Base-by-base conservation (phyloP, 1,140 invertebrate species). In the Philotrypesis tridentata region DNA sequence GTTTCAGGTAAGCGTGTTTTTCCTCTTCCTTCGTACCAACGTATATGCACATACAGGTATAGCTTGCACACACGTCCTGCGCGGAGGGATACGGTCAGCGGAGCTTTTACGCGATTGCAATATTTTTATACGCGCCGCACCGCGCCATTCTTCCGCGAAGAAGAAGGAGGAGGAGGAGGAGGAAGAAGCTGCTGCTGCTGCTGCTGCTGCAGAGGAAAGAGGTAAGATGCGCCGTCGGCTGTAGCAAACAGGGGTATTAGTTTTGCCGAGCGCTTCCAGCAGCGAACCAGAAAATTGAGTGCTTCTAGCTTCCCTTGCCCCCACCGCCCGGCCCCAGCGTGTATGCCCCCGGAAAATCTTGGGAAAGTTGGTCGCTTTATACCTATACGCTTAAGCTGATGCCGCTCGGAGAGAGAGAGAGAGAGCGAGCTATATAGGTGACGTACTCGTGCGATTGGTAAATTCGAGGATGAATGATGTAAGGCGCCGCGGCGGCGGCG, bases 21-120 rank as follows among this genome's bases (percentile, higher is more conserved):
- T 60, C 71, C 27, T 74, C 40, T 12, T 23, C 23, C n/a, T 7
- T 1, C 60, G n/a, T 7, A 43, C 11, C 40, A 2, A 7, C 12
- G 33, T 43, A 43, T 43, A 43, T 61, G n/a, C 60, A 61, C 60
- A 23, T 61, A 12, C 60, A 25, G 21, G 33, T 37, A 37, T 37
- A 37, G 2, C n/a, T n/a, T 9, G 6, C 60, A 5, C 0, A 11
- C 0, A 23, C 21, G 65, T 17, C 9, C 65, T 3, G 65, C 12
- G 31, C 31, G 2, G 67, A 21, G 7, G 17, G 21, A 17, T 55
- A 55, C n/a, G 48, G 48, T n/a, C 67, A 29, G 67, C 27, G 67
- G 67, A 72, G 79, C 72, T 81, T 75, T 81, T 81, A 65, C 73
- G 27, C 68, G 67, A 78, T 82, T 82, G 81, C 75, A 43, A 82